phyloP scores from a whole-genome alignment of 2,888 invertebrate genomes.

The Plagodis dolabraria region DNA sequence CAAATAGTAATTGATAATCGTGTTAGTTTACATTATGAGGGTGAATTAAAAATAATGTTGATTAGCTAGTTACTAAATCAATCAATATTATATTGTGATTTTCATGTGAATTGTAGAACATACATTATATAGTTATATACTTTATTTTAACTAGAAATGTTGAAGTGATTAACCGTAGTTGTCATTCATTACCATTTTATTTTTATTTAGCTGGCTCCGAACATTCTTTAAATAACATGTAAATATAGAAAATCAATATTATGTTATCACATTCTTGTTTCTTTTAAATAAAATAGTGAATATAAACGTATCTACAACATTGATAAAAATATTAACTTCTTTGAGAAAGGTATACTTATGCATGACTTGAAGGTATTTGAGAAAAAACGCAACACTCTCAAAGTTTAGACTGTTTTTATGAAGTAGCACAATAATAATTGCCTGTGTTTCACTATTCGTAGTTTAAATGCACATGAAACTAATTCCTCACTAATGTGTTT shows the following conservation, averaged over 20 bases:
- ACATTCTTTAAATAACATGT: slow-evolving; percentile 18
- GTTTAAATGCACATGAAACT: not conserved
- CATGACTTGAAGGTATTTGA: no score
- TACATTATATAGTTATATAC: not conserved
- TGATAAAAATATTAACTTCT: no score
- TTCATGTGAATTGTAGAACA: not conserved
- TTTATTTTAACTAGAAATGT: not conserved
- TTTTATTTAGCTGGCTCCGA: slow-evolving; percentile 48
- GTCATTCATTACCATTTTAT: slow-evolving; percentile 49
- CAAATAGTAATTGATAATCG: no score
- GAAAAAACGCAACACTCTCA: no score
- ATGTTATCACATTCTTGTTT: not conserved
- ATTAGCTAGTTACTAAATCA: no score
- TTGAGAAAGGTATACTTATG: no score
- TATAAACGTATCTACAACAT: no score
- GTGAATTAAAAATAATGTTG: no score
- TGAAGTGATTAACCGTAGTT: slow-evolving; percentile 14
- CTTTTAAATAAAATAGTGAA: not conserved
- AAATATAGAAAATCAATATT: slow-evolving; percentile 6
- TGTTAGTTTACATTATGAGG: no score
- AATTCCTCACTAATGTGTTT: not conserved
- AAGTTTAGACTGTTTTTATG: no score
- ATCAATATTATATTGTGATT: no score
- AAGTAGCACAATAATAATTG: no score
- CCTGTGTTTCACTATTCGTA: not conserved